Evolutionary conservation across 2,113 vertebrate genomes (phyloP).

Genomic region (Steatornis caripensis): DNA sequence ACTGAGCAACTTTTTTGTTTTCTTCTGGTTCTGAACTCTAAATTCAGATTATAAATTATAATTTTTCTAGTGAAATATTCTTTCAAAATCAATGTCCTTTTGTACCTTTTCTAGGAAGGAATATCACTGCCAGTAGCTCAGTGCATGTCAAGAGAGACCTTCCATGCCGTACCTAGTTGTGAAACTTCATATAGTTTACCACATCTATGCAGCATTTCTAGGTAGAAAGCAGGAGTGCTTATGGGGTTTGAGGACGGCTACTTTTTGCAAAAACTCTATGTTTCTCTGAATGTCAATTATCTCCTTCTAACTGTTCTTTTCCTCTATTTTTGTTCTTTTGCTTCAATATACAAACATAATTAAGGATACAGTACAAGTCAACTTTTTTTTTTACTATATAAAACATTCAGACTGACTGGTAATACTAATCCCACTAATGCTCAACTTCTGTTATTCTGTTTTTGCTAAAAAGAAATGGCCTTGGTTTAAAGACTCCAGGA

Average conservation of each 20-base stretch:
- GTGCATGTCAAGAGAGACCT: background rate
- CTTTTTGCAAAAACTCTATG: background rate
- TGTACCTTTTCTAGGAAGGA: background rate
- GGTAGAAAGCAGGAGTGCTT: background rate
- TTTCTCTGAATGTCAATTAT: background rate
- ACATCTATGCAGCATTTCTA: accelerated
- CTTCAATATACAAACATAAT: background rate
- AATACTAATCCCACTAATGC: background rate
- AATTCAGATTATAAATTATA: background rate
- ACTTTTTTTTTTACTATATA: background rate
- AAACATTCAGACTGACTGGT: background rate
- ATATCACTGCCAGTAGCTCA: background rate
- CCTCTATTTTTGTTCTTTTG: background rate
- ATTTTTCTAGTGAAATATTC: background rate
- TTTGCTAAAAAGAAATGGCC: background rate
- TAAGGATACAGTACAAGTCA: background rate
- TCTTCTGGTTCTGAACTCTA: background rate
- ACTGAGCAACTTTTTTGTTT: background rate
- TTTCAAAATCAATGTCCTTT: background rate
- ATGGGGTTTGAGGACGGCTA: background rate
- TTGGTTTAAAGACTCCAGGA: background rate
- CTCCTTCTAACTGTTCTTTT: background rate
- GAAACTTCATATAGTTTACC: background rate
- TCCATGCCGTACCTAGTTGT: accelerated
- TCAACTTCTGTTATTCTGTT: background rate